Conservation (phyloP, 2,888 invertebrate species). For the Luperina testacea region DNA sequence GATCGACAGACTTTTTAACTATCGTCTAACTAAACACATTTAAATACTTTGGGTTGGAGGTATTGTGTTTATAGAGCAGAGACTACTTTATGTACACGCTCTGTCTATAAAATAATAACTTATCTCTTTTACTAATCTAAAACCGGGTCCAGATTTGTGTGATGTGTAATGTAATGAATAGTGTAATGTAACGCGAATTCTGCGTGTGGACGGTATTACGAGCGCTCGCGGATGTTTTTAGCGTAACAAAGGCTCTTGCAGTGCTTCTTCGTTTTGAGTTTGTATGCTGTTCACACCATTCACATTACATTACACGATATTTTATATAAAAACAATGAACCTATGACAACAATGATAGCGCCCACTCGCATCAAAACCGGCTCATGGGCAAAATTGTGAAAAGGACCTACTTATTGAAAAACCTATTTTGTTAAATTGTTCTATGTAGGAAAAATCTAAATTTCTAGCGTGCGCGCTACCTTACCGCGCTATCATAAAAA, state of each 20-base stretch:
- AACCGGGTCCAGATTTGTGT: too few species aligned
- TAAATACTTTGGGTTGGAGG: neutral
- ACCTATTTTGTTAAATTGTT: neutral
- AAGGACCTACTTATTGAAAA: neutral
- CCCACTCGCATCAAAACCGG: neutral
- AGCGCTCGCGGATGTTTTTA: too few species aligned
- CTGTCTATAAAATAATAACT: neutral
- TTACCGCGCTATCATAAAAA: too few species aligned
- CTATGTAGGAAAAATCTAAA: neutral
- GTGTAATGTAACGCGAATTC: neutral
- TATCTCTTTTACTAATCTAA: neutral
- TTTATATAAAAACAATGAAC: too few species aligned
- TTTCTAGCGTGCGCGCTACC: neutral
- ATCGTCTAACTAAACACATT: neutral
- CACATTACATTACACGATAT: too few species aligned
- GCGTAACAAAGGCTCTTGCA: neutral
- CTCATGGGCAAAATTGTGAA: neutral
- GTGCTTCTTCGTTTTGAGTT: neutral
- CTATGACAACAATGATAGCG: neutral
- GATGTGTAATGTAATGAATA: neutral
- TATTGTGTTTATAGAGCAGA: constrained; percentile 1
- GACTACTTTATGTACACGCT: neutral
- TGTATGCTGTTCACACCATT: neutral
- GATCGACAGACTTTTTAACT: neutral
- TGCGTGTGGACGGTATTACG: too few species aligned